Evolutionary conservation across 1,140 invertebrate genomes (phyloP), one percentile per base, ranked within the genome.

Genomic region (Drosophila nigrodunni): DNA sequence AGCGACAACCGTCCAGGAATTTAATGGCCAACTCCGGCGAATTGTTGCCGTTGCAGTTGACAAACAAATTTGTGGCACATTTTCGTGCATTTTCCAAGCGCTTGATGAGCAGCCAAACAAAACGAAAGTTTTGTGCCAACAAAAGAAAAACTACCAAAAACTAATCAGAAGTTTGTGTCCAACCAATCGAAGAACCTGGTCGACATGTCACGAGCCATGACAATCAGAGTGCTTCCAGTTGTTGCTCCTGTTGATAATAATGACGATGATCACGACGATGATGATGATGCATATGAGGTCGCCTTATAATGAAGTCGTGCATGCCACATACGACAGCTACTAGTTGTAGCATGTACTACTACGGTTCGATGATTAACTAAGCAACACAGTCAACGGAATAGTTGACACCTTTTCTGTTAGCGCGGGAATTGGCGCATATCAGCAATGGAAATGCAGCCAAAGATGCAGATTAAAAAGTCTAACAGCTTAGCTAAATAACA

Each of bases 291-390:
- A 87, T 87, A 83, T 82, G 83, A 64, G 73, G 70, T 82, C 70
- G 83, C 83, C 83, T 88, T 73, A 80, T 88, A 88, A 88, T 88
- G 85, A 88, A 83, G 85, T 88, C 83, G 85, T 88, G 83, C 83
- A 83, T 89, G 80, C 62, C 80, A 88, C 80, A 37, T n/a, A 65
- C 61, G 18, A 21, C 44, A 52, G 35, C 70, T 77, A 60, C 25
- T 30, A 30, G 25, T 30, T 30, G 25, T 30, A 30, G 25, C 6
- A 30, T 30, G 25, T 30, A 30, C 25, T 64, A 65, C 50, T 52
- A 65, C 59, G 82, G 60, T 77, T 74, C 65, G 62, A 77, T 87
- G 83, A 83, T 88, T 83, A 64, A 54, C 61, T 34, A 88, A 83
- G 66, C 67, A 59, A 58, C 41, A 67, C 64, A 21, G 44, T 44